These are phyloP conservation scores for Oreocharis arfaki DNA, from an alignment of 2,113 vertebrate genomes.

Conservation along the genomic window DNA sequence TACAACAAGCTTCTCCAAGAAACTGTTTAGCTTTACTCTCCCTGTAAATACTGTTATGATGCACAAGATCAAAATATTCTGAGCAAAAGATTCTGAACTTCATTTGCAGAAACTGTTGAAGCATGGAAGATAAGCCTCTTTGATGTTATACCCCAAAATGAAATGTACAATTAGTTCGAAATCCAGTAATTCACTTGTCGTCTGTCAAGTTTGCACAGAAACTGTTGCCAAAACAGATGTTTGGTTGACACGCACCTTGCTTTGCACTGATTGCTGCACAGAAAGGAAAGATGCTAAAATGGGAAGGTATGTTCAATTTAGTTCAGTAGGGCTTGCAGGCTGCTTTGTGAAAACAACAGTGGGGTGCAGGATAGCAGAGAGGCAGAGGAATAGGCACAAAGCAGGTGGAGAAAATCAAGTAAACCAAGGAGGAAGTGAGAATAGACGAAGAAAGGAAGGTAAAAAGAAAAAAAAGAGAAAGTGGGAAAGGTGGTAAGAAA, in stretches of 20 bases:
- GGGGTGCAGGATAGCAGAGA: background rate
- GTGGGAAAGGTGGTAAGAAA: background rate
- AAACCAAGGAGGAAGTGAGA: background rate
- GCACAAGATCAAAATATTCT: too few species aligned
- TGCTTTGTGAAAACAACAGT: background rate
- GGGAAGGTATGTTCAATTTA: background rate
- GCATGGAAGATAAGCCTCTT: background rate
- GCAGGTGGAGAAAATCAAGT: background rate
- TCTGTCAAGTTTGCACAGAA: background rate
- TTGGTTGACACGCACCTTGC: background rate
- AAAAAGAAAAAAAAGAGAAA: background rate
- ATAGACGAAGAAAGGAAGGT: background rate
- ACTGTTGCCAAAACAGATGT: background rate
- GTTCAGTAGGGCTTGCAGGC: background rate
- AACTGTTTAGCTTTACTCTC: background rate
- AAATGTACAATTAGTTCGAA: background rate
- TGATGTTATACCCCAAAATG: background rate
- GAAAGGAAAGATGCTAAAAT: background rate
- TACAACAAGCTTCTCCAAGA: constrained; percentile 86
- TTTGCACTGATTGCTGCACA: background rate
- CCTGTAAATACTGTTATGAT: background rate
- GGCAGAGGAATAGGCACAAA: background rate
- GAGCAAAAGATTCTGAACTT: background rate
- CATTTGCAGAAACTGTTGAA: background rate
- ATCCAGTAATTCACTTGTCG: background rate